A percentile compares a stretch with the other conserved stretches of the same genome.
Evolutionary conservation across 2,888 invertebrate species (phyloP).

Genomic region (Zygothrica quintamaculata): DNA sequence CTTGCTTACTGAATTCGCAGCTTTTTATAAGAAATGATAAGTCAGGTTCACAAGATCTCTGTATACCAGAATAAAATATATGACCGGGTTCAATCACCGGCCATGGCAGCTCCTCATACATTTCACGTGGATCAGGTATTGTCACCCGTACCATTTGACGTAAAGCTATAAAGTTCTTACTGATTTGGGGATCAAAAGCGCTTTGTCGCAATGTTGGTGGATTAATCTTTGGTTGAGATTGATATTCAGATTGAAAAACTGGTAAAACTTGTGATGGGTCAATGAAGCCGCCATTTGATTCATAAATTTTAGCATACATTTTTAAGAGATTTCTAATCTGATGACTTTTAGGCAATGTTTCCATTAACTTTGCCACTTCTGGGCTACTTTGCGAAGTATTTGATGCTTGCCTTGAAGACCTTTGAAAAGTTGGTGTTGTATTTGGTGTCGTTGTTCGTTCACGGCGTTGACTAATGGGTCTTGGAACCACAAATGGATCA

Average conservation of each 20-base stretch:
- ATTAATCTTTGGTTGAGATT: too few relatives aligned
- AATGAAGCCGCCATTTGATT: background rate
- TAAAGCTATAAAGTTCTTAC: conserved; percentile 10
- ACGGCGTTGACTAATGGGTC: background rate
- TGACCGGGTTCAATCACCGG: background rate
- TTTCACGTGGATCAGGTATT: background rate
- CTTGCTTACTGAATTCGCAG: background rate
- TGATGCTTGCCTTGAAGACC: background rate
- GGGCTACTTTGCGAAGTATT: too few relatives aligned
- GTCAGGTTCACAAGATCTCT: background rate
- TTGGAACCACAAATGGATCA: conserved; percentile 30
- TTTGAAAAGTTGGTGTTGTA: background rate
- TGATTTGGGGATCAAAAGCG: conserved; percentile 15
- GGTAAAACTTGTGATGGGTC: background rate
- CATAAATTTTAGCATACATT: background rate
- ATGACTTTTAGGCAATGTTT: background rate
- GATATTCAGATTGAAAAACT: too few relatives aligned
- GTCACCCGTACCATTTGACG: conserved; percentile 18
- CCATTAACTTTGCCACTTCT: too few relatives aligned
- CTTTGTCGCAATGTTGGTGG: too few relatives aligned
- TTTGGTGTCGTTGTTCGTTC: background rate
- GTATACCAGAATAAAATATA: conserved; percentile 10
- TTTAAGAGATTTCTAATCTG: background rate
- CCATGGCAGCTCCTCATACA: conserved; percentile 17
- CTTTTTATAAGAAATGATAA: background rate